phyloP scores from a whole-genome alignment of 2,797 vertebrate genomes.

The Coracias cyanogaster region DNA sequence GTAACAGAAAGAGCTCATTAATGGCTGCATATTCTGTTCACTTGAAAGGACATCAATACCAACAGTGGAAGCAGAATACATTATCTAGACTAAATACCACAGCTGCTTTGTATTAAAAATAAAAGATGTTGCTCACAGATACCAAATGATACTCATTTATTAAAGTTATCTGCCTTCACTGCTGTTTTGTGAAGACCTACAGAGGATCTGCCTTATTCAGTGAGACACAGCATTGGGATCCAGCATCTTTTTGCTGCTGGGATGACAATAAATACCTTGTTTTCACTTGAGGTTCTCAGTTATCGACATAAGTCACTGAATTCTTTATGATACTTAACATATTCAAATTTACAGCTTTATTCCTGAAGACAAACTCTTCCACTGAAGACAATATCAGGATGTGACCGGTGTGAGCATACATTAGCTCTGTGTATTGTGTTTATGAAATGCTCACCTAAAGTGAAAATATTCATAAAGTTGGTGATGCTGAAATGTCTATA shows the following conservation, averaged over 20 bases:
- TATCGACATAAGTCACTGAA: background rate
- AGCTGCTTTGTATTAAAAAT: background rate
- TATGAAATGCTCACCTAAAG: background rate
- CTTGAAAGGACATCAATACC: conserved; percentile 38
- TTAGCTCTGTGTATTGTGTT: background rate
- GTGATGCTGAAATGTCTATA: background rate
- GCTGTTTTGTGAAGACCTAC: background rate
- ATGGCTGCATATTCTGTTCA: background rate
- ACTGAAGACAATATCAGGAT: background rate
- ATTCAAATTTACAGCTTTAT: background rate
- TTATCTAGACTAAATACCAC: background rate
- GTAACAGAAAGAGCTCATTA: conserved; percentile 38
- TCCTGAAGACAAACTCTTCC: background rate
- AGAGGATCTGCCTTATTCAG: background rate
- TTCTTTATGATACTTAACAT: background rate
- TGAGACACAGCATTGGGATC: background rate
- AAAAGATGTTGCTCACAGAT: background rate
- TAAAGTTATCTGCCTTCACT: background rate
- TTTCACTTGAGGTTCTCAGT: background rate
- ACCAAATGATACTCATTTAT: background rate
- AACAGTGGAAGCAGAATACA: background rate
- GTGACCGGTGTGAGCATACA: background rate
- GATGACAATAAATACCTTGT: background rate
- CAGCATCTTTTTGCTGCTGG: background rate
- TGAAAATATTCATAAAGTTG: background rate